A percentile compares a stretch with the other conserved stretches of the same genome.
phyloP scores from a whole-genome alignment of 2,113 vertebrate species.

The Larimichthys crocea region DNA sequence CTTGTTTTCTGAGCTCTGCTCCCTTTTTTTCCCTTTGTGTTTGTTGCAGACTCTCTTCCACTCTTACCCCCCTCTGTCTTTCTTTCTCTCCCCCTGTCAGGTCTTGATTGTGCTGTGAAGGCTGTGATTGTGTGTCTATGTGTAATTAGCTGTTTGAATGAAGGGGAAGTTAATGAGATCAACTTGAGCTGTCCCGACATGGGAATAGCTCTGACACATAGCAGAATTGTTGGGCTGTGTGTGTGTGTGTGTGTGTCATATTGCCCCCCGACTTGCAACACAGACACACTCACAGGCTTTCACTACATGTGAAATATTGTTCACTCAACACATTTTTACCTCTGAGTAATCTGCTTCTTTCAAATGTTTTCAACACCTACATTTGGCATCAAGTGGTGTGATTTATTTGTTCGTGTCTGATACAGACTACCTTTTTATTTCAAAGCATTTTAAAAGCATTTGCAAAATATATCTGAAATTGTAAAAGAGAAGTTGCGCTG shows the following conservation, averaged over 20 bases:
- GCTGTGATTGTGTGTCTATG: constrained; percentile 64
- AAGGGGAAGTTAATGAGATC: constrained; percentile 81
- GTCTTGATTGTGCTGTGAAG: constrained; percentile 57
- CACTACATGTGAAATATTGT: background rate
- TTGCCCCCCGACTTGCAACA: background rate
- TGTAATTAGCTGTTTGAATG: constrained; percentile 80
- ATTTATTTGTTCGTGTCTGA: background rate
- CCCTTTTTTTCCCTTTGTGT: constrained; percentile 15
- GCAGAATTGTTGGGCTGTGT: constrained; percentile 17
- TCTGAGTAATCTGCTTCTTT: background rate
- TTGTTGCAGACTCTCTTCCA: constrained; percentile 14
- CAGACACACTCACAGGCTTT: background rate
- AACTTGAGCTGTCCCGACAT: constrained; percentile 64
- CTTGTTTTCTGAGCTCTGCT: constrained; percentile 21
- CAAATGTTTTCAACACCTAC: background rate
- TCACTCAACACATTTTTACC: background rate
- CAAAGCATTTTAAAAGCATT: background rate
- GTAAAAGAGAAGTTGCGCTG: background rate
- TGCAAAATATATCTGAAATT: background rate
- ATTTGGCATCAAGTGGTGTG: background rate
- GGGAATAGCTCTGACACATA: constrained; percentile 59
- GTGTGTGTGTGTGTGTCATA: background rate
- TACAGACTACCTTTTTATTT: background rate
- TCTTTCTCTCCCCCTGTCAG: constrained; percentile 23
- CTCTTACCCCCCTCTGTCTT: constrained; percentile 11